Conservation (phyloP, 1,140 invertebrate genomes). For the Drosophila nigromelanica region DNA sequence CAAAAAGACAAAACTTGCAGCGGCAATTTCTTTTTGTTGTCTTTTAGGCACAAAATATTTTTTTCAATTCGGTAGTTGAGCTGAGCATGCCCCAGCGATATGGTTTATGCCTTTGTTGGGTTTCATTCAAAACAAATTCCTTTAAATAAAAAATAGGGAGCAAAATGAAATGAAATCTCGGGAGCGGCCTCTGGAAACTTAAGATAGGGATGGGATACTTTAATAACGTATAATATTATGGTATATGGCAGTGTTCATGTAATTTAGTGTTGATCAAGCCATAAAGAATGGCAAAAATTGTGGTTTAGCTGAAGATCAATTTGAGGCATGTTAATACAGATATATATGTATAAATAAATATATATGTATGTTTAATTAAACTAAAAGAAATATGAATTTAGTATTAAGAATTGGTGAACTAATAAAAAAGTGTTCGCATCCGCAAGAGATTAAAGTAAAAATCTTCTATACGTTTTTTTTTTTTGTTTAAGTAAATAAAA, state of each 20-base stretch:
- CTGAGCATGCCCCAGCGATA: conserved; percentile 19
- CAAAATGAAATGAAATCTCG: conserved; percentile 23
- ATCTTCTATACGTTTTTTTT: too few species aligned
- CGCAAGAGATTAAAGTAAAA: too few species aligned
- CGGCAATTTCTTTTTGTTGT: conserved; percentile 36
- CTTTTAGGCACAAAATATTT: conserved; percentile 7
- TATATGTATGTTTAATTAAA: too few species aligned
- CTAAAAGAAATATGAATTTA: too few species aligned
- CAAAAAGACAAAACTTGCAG: conserved; percentile 37
- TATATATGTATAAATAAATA: not conserved
- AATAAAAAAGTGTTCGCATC: too few species aligned
- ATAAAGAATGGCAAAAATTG: not conserved
- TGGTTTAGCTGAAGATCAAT: not conserved
- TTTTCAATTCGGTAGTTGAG: conserved; percentile 35
- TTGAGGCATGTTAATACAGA: not conserved
- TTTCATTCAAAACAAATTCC: conserved; percentile 44
- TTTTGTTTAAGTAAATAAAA: not conserved
- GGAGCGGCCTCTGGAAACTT: conserved; percentile 32
- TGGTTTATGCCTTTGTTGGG: conserved; percentile 39
- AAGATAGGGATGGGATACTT: conserved; percentile 23
- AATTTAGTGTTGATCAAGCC: conserved; percentile 10
- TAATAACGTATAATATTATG: conserved; percentile 6
- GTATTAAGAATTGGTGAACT: too few species aligned
- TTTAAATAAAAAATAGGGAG: conserved; percentile 4
- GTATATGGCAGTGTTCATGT: conserved; percentile 12